Conservation (phyloP, 1,140 invertebrate genomes). For the Centruroides vittatus region DNA sequence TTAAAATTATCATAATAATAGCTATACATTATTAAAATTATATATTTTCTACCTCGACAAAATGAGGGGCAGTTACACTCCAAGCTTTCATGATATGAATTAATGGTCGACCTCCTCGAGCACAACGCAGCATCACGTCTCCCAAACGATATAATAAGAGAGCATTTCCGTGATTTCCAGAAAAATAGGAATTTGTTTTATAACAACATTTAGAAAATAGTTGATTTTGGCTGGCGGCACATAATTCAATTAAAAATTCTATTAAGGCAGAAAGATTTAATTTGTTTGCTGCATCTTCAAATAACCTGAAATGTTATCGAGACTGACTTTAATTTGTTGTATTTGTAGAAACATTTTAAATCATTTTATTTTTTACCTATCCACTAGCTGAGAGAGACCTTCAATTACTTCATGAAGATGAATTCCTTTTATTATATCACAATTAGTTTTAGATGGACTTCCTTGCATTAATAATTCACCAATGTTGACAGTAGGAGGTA, state of each 20-base stretch:
- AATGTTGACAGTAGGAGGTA: slow-evolving; percentile 33
- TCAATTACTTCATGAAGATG: slow-evolving; percentile 75
- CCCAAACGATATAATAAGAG: slow-evolving; percentile 64
- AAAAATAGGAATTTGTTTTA: not conserved
- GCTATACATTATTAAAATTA: too few relatives aligned
- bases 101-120: slow-evolving; percentile 67
- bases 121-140: slow-evolving; percentile 71
- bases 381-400: slow-evolving; percentile 67
- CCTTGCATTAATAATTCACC: slow-evolving; percentile 49
- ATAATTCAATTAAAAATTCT: slow-evolving; percentile 62
- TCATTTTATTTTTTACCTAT: slow-evolving; percentile 35
- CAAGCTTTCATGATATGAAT: slow-evolving; percentile 80
- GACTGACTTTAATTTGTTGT: not conserved
- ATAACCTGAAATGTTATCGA: slow-evolving; percentile 25
- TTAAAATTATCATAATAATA: too few relatives aligned
- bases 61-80: slow-evolving; percentile 76
- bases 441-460: slow-evolving; percentile 41
- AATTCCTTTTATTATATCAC: slow-evolving; percentile 57
- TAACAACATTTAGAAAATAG: slow-evolving; percentile 33
- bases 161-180: slow-evolving; percentile 14
- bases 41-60: slow-evolving; percentile 58
- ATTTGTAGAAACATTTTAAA: not conserved
- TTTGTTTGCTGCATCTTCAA: slow-evolving; percentile 66
- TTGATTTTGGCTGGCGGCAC: slow-evolving; percentile 63
- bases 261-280: slow-evolving; percentile 70